Conservation (phyloP, 2,888 invertebrate genomes). For the Drosophila paucipuncta region DNA sequence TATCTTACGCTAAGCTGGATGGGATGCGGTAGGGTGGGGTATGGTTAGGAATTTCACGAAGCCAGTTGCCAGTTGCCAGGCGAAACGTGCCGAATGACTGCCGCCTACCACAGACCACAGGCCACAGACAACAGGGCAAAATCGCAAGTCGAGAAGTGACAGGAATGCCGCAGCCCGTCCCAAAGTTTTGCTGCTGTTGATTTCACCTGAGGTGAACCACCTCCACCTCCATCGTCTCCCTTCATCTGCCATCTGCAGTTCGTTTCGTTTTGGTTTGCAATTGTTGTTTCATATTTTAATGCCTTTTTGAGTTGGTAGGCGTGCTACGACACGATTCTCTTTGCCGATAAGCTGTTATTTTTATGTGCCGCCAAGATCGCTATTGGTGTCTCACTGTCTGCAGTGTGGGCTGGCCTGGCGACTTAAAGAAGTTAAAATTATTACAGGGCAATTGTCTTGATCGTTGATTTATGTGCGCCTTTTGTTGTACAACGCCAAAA, state of each 20-base stretch:
- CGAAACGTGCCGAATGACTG: slow-evolving; percentile 71
- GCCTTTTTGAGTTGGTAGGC: slow-evolving; percentile 81
- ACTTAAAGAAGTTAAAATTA: slow-evolving; percentile 79
- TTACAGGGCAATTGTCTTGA: slow-evolving; percentile 80
- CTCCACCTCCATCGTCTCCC: not conserved
- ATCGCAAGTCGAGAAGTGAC: slow-evolving; percentile 45
- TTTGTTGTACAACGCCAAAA: slow-evolving; percentile 48
- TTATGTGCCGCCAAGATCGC: slow-evolving; percentile 82
- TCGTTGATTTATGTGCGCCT: slow-evolving; percentile 76
- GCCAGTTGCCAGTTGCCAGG: slow-evolving; percentile 30
- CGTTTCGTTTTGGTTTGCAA: slow-evolving; percentile 36
- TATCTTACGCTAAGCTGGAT: slow-evolving; percentile 28
- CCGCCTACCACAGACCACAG: slow-evolving; percentile 52
- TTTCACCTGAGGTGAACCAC: slow-evolving; percentile 72
- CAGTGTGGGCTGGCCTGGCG: slow-evolving; percentile 68
- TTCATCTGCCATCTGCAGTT: not conserved
- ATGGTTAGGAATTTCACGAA: slow-evolving; percentile 63
- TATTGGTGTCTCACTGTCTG: slow-evolving; percentile 28
- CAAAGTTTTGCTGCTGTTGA: slow-evolving; percentile 60
- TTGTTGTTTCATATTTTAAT: slow-evolving; percentile 77
- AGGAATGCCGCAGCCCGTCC: slow-evolving; percentile 37
- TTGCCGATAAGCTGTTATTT: slow-evolving; percentile 84
- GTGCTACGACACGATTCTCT: slow-evolving; percentile 84
- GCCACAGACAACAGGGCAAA: slow-evolving; percentile 14
- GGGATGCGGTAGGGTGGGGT: slow-evolving; percentile 22